phyloP scores from a whole-genome alignment of 2,888 invertebrate genomes.

The Autographa gamma region DNA sequence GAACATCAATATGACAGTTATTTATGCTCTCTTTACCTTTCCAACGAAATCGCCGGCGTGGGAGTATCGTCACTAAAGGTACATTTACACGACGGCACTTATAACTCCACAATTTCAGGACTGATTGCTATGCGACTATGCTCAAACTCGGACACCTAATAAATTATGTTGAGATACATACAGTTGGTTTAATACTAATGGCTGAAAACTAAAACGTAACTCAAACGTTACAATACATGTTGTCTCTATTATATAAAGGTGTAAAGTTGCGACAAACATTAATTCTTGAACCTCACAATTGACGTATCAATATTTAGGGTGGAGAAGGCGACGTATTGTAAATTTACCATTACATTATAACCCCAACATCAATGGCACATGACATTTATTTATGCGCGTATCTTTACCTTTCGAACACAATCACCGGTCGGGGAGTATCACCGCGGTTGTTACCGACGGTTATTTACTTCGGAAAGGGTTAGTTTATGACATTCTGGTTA shows the following conservation, averaged over 20 bases:
- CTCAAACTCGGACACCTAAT: too few species aligned
- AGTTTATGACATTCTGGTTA: constrained; percentile 15
- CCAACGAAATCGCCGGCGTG: background rate
- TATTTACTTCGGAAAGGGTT: constrained; percentile 38
- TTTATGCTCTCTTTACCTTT: background rate
- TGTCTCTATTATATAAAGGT: too few species aligned
- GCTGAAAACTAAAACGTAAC: too few species aligned
- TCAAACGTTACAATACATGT: too few species aligned
- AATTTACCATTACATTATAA: constrained; percentile 55
- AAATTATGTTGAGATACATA: too few species aligned
- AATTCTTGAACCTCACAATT: too few species aligned
- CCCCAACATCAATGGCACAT: constrained; percentile 54
- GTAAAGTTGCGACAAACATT: too few species aligned
- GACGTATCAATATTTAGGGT: too few species aligned
- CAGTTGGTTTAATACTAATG: too few species aligned
- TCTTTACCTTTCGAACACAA: constrained; percentile 55
- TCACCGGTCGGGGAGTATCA: constrained; percentile 53
- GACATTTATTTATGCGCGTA: constrained; percentile 59
- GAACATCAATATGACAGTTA: background rate
- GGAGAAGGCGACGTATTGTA: background rate
- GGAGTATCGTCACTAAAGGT: background rate
- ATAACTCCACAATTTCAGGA: too few species aligned
- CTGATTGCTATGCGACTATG: too few species aligned
- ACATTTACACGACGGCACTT: background rate
- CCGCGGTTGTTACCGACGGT: constrained; percentile 32